Base-by-base conservation (phyloP, 2,888 invertebrate genomes). In the Ditula angustiorana region DNA sequence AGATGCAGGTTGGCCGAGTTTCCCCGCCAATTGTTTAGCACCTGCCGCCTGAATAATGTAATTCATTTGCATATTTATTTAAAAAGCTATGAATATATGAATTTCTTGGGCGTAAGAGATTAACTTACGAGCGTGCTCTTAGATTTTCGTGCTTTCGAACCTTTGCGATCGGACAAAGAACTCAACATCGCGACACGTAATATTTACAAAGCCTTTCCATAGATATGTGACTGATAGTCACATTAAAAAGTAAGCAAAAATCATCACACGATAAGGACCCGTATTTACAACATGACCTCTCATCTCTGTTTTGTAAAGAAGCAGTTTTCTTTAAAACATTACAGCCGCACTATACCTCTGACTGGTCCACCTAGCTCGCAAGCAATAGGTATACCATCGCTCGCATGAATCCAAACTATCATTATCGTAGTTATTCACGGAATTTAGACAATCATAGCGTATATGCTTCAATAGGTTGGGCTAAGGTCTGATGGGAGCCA, bases 1-100 rank as follows among this genome's bases (percentile, higher is more conserved):
- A 24, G 55, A 50, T 50, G 63, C 57, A 50, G 41, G 37, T 41
- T 30, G 21, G 30, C 41, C 24, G 56, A 50, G 62, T 50, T 63
- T 58, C 56, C 63, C 64, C 55, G 46, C 53, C 64, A 59, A 59
- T 64, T 64, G 63, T 64, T 63, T 59, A 46, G 46, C 64, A 64
- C 64, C 64, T 64, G 64, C 41, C 49, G 52, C 50, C 58, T 53
- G 46, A 59, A 37, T 59, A 64, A 64, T 52, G 58, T 53, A 23
- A 58, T 57, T 35, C 28, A 64, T 64, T 64, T 59, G 64, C 64
- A 64, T 59, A 59, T 64, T 64, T 52, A 47, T 64, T 53, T 59
- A 59, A 64, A 63, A 64, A 58, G 50, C 63, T 63, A 63, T 64
- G 64, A 46, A 64, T 64, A 64, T 47, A 64, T 58, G 64, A 59